These are phyloP conservation scores for Brachionus koreanus DNA, from an alignment of 1,140 invertebrate species.

Conservation along the genomic window DNA sequence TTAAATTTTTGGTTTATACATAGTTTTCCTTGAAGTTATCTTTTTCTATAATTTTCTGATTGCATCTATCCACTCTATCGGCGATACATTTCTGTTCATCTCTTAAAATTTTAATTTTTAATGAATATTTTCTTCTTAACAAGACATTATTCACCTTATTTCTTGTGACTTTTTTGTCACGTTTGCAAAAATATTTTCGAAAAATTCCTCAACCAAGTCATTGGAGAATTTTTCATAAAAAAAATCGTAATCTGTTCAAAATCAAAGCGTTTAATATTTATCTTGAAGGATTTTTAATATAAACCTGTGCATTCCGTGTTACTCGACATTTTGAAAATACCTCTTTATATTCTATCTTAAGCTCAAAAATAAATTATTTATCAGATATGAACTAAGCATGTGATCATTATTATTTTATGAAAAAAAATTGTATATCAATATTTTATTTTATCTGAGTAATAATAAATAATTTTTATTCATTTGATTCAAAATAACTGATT, in stretches of 20 bases:
- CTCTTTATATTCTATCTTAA: too few species aligned
- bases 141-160: not conserved
- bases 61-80: not conserved
- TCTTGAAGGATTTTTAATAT: not conserved
- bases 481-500: too few species aligned
- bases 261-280: not conserved
- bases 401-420: too few species aligned
- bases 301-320: not conserved
- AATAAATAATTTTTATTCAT: too few species aligned
- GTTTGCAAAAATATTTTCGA: not conserved
- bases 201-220: not conserved
- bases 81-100: not conserved
- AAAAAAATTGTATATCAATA: too few species aligned
- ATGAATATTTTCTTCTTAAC: not conserved
- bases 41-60: not conserved
- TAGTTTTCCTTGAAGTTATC: not conserved
- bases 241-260: not conserved
- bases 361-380: too few species aligned
- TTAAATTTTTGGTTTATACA: not conserved
- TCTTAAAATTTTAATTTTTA: not conserved
- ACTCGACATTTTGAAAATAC: not conserved
- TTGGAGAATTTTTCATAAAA: slow-evolving; percentile 32
- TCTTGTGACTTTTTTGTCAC: not conserved
- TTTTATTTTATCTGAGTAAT: too few species aligned
- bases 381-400: too few species aligned